Percentiles rank a stretch among this genome's conserved stretches.
These are phyloP conservation scores for Pegoplata infirma DNA, from an alignment of 2,888 invertebrate genomes.

Conservation along the genomic window DNA sequence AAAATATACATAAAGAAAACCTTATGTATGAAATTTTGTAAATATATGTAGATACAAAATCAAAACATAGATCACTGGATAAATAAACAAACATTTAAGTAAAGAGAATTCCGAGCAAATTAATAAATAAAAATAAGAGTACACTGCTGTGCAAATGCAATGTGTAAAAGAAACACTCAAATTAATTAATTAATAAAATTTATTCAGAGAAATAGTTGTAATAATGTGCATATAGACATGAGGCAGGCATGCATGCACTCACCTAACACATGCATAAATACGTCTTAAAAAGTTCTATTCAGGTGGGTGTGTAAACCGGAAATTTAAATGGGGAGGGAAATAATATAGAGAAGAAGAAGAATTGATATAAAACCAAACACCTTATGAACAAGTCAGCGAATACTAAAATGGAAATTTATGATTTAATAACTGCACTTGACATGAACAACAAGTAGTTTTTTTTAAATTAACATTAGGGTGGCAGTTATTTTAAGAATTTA, in stretches of 20 bases:
- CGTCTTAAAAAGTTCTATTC: background rate
- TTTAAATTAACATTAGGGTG: background rate
- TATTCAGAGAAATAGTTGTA: background rate
- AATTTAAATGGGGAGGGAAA: conserved; percentile 30
- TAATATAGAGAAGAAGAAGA: background rate
- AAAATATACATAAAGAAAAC: no score
- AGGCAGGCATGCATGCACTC: background rate
- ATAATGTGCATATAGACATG: background rate
- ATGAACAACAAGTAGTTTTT: conserved; percentile 16
- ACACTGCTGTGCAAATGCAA: background rate
- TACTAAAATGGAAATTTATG: conserved; percentile 50
- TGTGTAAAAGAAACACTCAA: background rate
- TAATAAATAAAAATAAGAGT: background rate
- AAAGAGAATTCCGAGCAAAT: background rate
- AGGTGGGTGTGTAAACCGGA: conserved; percentile 50
- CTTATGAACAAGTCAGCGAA: background rate
- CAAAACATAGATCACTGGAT: background rate
- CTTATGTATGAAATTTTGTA: no score
- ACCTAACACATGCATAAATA: background rate
- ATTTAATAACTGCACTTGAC: conserved; percentile 59
- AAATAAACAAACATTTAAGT: background rate
- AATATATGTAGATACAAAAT: no score
- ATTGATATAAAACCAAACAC: background rate
- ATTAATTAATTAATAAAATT: background rate
- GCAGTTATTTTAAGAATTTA: background rate